phyloP scores from a whole-genome alignment of 30 jellyfish, hydroid and myxozoan genomes.

The Mastigias papua region DNA sequence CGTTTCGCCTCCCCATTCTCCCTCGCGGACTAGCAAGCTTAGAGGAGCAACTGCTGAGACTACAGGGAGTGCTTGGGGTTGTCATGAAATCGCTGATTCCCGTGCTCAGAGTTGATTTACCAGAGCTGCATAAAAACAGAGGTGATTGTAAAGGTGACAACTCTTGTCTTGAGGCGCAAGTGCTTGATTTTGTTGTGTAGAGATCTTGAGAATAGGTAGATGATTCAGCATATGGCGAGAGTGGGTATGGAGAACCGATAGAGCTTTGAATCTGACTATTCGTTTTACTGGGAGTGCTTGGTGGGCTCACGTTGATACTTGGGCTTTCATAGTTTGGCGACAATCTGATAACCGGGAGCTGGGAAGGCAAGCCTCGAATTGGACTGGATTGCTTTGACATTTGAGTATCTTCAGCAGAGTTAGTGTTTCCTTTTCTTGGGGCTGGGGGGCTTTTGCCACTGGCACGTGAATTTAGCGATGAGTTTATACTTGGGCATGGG shows the following conservation, averaged over 20 bases:
- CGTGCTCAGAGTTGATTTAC: constrained; percentile 67
- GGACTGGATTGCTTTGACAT: constrained; percentile 62
- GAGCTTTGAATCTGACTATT: constrained; percentile 76
- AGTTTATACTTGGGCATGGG: constrained; percentile 72
- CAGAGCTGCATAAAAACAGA: constrained; percentile 55
- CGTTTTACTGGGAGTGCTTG: constrained; percentile 84
- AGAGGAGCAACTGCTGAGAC: constrained; percentile 63
- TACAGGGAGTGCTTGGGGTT: constrained; percentile 66
- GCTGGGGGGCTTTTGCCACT: constrained; percentile 66
- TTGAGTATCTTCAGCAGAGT: constrained; percentile 22
- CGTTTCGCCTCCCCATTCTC: constrained; percentile 85
- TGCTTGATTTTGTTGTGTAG: constrained; percentile 58
- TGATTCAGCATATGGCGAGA: constrained; percentile 68
- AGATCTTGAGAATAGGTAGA: constrained; percentile 54
- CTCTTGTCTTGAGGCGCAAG: constrained; percentile 67
- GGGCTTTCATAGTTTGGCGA: constrained; percentile 81
- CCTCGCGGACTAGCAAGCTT: constrained; percentile 80
- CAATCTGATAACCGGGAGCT: constrained; percentile 59
- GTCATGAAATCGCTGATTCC: constrained; percentile 51
- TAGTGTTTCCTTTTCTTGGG: constrained; percentile 39
- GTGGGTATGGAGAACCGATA: constrained; percentile 71
- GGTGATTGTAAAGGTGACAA: constrained; percentile 62
- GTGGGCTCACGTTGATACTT: constrained; percentile 85
- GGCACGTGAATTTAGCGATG: constrained; percentile 66
- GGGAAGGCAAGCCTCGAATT: constrained; percentile 47